Evolutionary conservation across 2,888 invertebrate genomes (phyloP), one percentile per base, ranked within the genome.

Genomic region (Caenorhabditis sp.): DNA sequence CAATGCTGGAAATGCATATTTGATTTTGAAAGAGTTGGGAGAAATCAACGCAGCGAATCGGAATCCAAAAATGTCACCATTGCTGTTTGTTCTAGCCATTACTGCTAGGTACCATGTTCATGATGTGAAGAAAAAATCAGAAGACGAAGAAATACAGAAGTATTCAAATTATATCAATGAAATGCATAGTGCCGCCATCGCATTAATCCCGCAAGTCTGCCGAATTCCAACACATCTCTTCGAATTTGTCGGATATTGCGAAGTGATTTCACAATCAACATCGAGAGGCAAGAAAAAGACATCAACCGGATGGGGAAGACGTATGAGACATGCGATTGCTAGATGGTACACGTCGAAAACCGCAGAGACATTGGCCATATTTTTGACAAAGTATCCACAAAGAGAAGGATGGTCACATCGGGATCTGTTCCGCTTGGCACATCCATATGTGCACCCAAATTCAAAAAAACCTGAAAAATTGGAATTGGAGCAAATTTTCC

Each of bases 361-460:
- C 17, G 91, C 92, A 0, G 87, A 90, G 86, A 91, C 91, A 61
- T 89, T 93, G 53, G 92, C 91, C 0, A 90, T 91, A 80, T 91
- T 91, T 77, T 90, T 93, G 23, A 91, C 92, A 4, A 90, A 91
- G 85, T 91, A 91, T 64, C 91, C 91, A 61, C 91, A 91, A 10
- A 90, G 91, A 76, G 91, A 92, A 82, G 92, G 92, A 4, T 92
- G 93, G 90, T 91, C 91, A 0, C 93, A 93, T 87, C 92, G 91
- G 82, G 93, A 92, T 81, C 89, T 93, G n/a, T 89, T 91, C 90
- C 85, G 89, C 36, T 82, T 88, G 52, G 76, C 84, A 38, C 88
- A 89, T 76, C 72, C 72, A 3, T 26, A n/a, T n/a, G 31, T 73
- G 1, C 21, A 43, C 25, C n/a, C n/a, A n/a, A 31, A 67, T 14